phyloP scores from a whole-genome alignment of 2,797 vertebrate species.

The Galagoides demidoff region DNA sequence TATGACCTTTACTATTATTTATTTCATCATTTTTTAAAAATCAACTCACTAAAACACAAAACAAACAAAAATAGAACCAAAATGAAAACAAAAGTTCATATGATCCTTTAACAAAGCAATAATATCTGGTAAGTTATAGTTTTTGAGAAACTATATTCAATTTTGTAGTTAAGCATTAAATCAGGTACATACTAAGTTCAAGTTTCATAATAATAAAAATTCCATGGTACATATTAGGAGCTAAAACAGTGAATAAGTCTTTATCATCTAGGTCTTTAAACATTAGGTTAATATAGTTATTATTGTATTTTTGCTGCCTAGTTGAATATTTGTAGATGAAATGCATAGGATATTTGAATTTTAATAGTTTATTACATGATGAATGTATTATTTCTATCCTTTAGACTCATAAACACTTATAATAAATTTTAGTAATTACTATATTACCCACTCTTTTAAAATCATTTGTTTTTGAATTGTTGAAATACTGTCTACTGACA shows the following conservation, averaged over 20 bases:
- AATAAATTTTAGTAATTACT: slow-evolving; percentile 21
- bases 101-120: background rate
- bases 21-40: background rate
- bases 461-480: background rate
- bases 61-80: background rate
- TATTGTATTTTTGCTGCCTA: background rate
- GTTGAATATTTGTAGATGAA: slow-evolving; percentile 9
- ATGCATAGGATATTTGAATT: background rate
- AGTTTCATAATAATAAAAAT: background rate
- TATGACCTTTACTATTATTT: background rate
- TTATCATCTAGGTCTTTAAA: background rate
- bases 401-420: background rate
- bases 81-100: background rate
- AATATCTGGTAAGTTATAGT: background rate
- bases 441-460: background rate
- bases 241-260: background rate
- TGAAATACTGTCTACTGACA: background rate
- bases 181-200: background rate
- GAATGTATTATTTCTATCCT: background rate
- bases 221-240: background rate
- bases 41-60: background rate
- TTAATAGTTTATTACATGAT: background rate
- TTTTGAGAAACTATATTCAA: background rate
- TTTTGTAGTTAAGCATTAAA: background rate
- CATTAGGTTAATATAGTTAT: background rate